These are phyloP conservation scores for Drosophila diplacantha DNA, from an alignment of 2,888 invertebrate genomes.

Conservation along the genomic window DNA sequence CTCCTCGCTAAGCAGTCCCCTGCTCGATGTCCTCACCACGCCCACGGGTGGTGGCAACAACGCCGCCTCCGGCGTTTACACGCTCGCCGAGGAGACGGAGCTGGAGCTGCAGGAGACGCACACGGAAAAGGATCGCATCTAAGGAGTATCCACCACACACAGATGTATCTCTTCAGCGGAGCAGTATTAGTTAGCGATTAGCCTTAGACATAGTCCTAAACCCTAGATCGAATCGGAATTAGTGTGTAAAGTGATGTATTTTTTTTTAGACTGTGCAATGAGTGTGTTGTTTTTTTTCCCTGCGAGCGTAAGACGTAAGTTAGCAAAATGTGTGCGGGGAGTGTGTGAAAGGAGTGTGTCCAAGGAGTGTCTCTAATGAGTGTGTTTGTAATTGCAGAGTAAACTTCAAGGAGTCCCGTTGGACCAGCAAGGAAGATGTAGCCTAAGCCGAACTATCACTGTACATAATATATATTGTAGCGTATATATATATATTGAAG, in stretches of 20 bases:
- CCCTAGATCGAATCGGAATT: slow-evolving; percentile 36
- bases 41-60: slow-evolving; percentile 32
- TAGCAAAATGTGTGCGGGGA: neutral
- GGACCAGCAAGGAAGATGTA: slow-evolving; percentile 18
- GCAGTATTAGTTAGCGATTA: slow-evolving; percentile 47
- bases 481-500: slow-evolving; percentile 9
- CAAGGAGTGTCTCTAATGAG: neutral
- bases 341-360: slow-evolving; percentile 3
- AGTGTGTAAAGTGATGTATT: slow-evolving; percentile 36
- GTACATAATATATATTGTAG: slow-evolving; percentile 30
- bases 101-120: slow-evolving; percentile 79
- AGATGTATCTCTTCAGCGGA: neutral
- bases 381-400: slow-evolving; percentile 1
- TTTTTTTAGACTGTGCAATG: slow-evolving; percentile 27
- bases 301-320: slow-evolving; percentile 11
- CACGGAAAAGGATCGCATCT: slow-evolving; percentile 74
- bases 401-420: slow-evolving; percentile 19
- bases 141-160: slow-evolving; percentile 16
- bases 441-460: slow-evolving; percentile 35
- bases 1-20: slow-evolving; percentile 56
- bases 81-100: slow-evolving; percentile 80
- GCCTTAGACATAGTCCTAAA: slow-evolving; percentile 54
- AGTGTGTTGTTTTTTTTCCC: neutral
- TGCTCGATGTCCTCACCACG: slow-evolving; percentile 66
- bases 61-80: slow-evolving; percentile 79